phyloP scores from a whole-genome alignment of 2,888 invertebrate species.

The Leptopilina drosophilae region DNA sequence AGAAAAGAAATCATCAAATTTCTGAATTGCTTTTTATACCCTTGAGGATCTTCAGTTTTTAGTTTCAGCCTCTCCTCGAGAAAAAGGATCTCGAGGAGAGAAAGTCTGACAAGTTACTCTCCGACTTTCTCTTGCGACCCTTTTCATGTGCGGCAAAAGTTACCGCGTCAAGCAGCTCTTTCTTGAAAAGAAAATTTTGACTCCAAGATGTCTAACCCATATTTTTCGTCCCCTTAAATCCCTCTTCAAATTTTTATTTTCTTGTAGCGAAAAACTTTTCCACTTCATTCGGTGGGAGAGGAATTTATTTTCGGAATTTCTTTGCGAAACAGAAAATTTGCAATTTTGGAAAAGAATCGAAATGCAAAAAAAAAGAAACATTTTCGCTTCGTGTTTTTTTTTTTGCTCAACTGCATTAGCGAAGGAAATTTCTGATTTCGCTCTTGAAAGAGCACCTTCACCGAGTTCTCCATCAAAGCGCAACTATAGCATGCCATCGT shows the following conservation, averaged over 20 bases:
- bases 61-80: conserved; percentile 26
- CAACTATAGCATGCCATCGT: conserved; percentile 34
- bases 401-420: neutral
- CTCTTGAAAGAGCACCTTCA: conserved; percentile 23
- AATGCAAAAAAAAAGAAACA: too few relatives aligned
- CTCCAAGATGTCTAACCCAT: neutral
- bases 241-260: too few relatives aligned
- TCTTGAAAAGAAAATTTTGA: neutral
- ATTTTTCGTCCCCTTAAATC: too few relatives aligned
- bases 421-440: conserved; percentile 4
- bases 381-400: neutral
- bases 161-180: neutral
- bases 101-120: conserved; percentile 26
- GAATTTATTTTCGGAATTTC: too few relatives aligned
- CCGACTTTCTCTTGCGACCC: conserved; percentile 30
- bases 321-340: too few relatives aligned
- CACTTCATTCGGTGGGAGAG: too few relatives aligned
- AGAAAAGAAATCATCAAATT: conserved; percentile 51
- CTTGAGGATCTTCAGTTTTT: conserved; percentile 6
- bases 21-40: conserved; percentile 19
- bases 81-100: conserved; percentile 28
- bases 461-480: conserved; percentile 36
- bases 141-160: neutral
- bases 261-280: too few relatives aligned
- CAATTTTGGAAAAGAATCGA: too few relatives aligned